Percentiles rank a stretch among this genome's conserved stretches.
Conservation (phyloP, 1,140 invertebrate species). For the Anastrepha obliqua region DNA sequence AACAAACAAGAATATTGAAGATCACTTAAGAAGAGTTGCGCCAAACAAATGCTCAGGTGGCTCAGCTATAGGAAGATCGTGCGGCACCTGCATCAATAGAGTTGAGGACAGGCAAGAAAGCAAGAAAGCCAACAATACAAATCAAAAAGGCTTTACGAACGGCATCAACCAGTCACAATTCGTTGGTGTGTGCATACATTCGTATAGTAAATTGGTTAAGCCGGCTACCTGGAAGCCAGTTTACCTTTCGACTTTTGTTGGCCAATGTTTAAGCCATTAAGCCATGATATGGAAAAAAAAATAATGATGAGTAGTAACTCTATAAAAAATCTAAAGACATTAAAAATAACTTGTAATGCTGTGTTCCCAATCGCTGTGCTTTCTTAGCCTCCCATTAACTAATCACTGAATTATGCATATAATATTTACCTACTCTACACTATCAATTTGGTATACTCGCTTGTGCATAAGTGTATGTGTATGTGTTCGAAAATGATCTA, state of each 20-base stretch:
- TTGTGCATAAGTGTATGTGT: too few relatives aligned
- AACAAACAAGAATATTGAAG: constrained; percentile 15
- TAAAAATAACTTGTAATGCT: not conserved
- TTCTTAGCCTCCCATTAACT: not conserved
- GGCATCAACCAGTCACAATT: constrained; percentile 19
- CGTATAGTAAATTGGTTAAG: not conserved
- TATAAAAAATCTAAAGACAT: not conserved
- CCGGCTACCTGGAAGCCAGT: constrained; percentile 25
- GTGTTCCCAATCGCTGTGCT: not conserved
- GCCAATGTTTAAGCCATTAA: not conserved
- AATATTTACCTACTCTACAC: too few relatives aligned
- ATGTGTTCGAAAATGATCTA: too few relatives aligned
- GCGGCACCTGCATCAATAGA: constrained; percentile 29
- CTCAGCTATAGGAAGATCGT: not conserved
- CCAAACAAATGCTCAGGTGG: not conserved
- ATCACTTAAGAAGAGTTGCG: not conserved
- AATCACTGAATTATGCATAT: constrained; percentile 33
- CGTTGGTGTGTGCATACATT: not conserved
- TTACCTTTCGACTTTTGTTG: constrained; percentile 47
- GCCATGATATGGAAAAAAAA: not conserved
- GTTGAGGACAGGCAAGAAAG: not conserved
- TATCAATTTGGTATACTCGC: too few relatives aligned
- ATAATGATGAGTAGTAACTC: not conserved
- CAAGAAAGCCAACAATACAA: not conserved
- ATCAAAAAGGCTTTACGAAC: not conserved